These are phyloP conservation scores for Natator depressus DNA, from an alignment of 2,113 vertebrate species.

Conservation along the genomic window DNA sequence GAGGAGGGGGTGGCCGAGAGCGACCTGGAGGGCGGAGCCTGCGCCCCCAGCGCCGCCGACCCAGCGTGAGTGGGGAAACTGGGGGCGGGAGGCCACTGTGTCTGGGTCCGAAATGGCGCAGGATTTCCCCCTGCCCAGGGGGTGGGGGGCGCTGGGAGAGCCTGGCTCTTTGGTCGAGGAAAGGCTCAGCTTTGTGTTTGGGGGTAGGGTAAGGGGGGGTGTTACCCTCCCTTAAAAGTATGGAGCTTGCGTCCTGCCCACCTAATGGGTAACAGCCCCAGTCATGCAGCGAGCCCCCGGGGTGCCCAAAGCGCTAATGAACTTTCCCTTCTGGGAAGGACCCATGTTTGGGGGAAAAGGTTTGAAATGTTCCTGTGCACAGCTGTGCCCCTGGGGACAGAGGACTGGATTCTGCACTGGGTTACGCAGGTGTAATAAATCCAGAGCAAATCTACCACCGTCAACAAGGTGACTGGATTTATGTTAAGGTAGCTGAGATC, in stretches of 20 bases:
- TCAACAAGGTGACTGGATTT: neutral
- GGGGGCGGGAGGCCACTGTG: neutral
- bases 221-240: neutral
- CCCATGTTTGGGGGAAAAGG: too few species aligned
- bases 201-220: neutral
- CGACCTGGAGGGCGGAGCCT: neutral
- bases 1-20: constrained; percentile 65
- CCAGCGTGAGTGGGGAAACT: constrained; percentile 58
- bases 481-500: neutral
- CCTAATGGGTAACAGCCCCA: neutral
- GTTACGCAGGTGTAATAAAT: neutral
- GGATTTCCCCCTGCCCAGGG: neutral
- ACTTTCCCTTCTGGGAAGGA: too few species aligned
- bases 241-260: neutral
- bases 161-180: neutral
- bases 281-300: too few species aligned
- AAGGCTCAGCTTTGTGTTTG: too few species aligned
- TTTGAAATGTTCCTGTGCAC: too few species aligned
- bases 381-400: too few species aligned
- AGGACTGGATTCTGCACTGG: neutral
- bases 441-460: neutral
- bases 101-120: neutral
- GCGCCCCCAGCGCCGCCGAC: neutral
- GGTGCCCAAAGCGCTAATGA: neutral
- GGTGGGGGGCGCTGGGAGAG: neutral